These are phyloP conservation scores for Scaptodrosophila lebanonensis DNA, from an alignment of 1,140 invertebrate genomes.

Conservation along the genomic window DNA sequence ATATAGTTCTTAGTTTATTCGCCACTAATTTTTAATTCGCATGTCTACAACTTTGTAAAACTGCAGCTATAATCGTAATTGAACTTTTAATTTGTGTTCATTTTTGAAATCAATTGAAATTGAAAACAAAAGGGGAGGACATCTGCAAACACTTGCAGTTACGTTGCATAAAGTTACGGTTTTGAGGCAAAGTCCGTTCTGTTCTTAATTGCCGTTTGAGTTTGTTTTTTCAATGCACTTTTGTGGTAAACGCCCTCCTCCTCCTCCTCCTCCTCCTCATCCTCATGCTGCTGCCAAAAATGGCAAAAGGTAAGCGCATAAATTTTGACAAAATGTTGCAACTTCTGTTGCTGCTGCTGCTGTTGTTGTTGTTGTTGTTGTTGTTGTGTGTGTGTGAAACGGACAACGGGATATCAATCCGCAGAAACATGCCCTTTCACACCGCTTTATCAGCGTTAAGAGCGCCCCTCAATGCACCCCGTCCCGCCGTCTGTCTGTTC, in stretches of 20 bases:
- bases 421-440: constrained; percentile 72
- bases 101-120: too few species aligned
- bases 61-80: too few species aligned
- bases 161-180: too few species aligned
- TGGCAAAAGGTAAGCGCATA: constrained; percentile 49
- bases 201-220: constrained; percentile 33
- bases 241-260: constrained; percentile 40
- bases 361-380: constrained; percentile 14
- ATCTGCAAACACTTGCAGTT: too few species aligned
- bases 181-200: too few species aligned
- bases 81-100: too few species aligned
- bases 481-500: constrained; percentile 17
- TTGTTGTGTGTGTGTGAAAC: constrained; percentile 16
- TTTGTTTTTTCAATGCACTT: constrained; percentile 38
- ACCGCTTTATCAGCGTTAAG: constrained; percentile 48
- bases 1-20: too few species aligned
- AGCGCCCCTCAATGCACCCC: not conserved
- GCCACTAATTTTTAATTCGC: too few species aligned
- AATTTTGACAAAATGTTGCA: constrained; percentile 32
- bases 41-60: too few species aligned
- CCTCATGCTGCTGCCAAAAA: too few species aligned
- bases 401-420: constrained; percentile 73
- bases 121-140: too few species aligned
- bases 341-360: constrained; percentile 3
- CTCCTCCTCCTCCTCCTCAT: too few species aligned